phyloP scores from a whole-genome alignment of 2,113 vertebrate species.

The Bos javanicus region DNA sequence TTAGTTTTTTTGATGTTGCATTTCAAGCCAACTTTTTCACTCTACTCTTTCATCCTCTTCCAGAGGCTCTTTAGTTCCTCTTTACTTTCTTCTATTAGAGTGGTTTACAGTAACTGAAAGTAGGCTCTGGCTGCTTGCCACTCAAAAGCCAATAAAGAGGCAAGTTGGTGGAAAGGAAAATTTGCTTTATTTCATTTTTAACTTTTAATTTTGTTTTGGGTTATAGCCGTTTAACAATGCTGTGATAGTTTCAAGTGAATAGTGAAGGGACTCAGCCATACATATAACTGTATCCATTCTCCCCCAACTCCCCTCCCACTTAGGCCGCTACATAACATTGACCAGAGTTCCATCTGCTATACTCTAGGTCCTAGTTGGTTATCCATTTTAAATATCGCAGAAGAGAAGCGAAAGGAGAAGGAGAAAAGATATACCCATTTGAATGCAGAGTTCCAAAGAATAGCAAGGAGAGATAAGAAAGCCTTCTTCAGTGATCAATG shows the following conservation, averaged over 20 bases:
- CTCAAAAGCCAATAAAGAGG: neutral
- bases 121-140: neutral
- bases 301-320: neutral
- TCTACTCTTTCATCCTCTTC: neutral
- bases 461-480: neutral
- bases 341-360: neutral
- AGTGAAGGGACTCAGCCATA: neutral
- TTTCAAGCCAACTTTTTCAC: neutral
- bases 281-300: neutral
- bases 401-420: neutral
- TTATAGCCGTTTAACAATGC: neutral
- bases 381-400: neutral
- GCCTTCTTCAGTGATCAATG: neutral
- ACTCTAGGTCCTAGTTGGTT: neutral
- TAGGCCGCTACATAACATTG: neutral
- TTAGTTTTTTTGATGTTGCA: neutral
- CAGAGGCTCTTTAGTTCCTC: neutral
- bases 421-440: neutral
- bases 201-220: neutral
- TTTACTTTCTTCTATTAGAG: neutral
- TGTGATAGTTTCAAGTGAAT: neutral
- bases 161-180: neutral
- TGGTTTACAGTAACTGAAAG: neutral
- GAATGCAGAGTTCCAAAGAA: neutral
- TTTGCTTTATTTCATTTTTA: neutral